Evolutionary conservation across 2,113 vertebrate species (phyloP).

Genomic region (Chaetops frenatus): DNA sequence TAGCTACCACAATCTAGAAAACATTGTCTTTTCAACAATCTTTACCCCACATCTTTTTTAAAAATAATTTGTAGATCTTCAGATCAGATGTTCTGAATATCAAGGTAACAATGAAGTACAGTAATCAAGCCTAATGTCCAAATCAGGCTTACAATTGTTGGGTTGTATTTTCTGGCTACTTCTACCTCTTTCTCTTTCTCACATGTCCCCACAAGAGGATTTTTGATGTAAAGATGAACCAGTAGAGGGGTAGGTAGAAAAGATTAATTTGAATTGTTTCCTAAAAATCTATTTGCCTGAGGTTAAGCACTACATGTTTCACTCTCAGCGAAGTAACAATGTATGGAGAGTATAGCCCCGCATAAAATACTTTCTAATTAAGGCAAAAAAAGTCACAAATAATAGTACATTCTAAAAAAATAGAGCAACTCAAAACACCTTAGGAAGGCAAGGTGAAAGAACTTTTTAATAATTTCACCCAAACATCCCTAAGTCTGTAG

Average conservation of each 20-base stretch:
- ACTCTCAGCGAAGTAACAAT: neutral
- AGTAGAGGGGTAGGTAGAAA: neutral
- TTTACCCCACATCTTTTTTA: fast-evolving
- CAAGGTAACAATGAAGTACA: neutral
- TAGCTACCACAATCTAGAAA: neutral
- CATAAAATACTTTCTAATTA: neutral
- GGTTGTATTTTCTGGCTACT: neutral
- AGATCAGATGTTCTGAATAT: neutral
- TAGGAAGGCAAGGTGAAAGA: neutral
- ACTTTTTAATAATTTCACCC: neutral
- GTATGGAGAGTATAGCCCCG: neutral
- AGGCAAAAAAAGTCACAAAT: neutral
- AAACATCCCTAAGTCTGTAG: neutral
- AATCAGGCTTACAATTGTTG: neutral
- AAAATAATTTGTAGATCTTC: neutral
- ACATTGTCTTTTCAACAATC: neutral
- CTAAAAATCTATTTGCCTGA: neutral
- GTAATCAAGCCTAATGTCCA: neutral
- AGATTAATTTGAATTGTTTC: neutral
- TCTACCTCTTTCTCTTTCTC: neutral
- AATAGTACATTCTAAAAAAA: neutral
- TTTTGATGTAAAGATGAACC: neutral
- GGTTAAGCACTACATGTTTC: neutral
- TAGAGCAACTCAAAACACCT: neutral
- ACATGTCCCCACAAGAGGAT: fast-evolving